Base-by-base conservation (phyloP, 2,113 vertebrate genomes). In the Lepus americanus region DNA sequence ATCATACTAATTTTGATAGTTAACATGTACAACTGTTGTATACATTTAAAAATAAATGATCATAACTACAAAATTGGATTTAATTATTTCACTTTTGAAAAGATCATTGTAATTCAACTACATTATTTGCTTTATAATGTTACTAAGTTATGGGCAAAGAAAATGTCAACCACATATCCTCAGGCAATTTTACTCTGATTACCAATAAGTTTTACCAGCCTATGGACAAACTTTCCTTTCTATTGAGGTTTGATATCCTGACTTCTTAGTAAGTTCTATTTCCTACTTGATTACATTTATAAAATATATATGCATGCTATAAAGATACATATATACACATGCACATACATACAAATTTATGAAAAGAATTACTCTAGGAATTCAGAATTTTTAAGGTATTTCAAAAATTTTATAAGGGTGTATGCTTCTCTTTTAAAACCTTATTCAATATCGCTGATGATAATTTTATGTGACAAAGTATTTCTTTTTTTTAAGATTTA, bases 161-260 rank as follows among this genome's bases (percentile, higher is more conserved):
- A n/a, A 36, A 36, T 77, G 16, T 70, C 17, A 94, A 33, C 9
- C 67, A 36, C 3, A 51, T n/a, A 36, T 53, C 4, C 5, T 11
- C 16, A 59, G 20, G 36, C 20, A 73, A 51, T 76, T 88, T 92
- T 97, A 96, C 91, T 96, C 89, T 96, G 83, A 96, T 96, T 92
- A 85, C 69, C 89, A 85, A 92, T 74, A 78, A 5, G 0, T 86
- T 95, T 92, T 72, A 92, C 93, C 88, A 94, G 73, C 66, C 81
- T 27, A 59, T 63, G 36, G 0, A n/a, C 27, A 82, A 59, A 59
- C 27, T 79, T 49, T 6, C 13, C 55, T 88, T 49, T 85, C 10
- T 9, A 9, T 61, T 61, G 20, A 89, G 49, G 61, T 4, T 16
- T 4, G 23, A 51, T 20, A 27, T n/a, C 59, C n/a, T 89, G 27